Percentiles rank a stretch among this genome's conserved stretches.
phyloP scores from a whole-genome alignment of 2,113 vertebrate genomes.

The Lethenteron reissneri region DNA sequence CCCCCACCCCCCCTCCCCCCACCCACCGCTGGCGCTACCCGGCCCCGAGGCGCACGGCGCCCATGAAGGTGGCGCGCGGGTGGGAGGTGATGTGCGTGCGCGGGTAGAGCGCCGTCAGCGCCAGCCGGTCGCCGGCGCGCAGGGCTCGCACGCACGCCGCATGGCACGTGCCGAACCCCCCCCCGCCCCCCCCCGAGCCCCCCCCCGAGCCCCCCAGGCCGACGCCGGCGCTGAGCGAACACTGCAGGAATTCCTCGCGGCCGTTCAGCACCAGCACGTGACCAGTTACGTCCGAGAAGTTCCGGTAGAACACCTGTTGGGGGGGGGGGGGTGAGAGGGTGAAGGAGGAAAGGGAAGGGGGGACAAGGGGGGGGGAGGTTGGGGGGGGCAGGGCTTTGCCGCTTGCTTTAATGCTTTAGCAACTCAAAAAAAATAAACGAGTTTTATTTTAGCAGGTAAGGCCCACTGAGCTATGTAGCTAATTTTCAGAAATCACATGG shows the following conservation, averaged over 20 bases:
- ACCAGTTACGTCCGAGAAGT: not conserved
- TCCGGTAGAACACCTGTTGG: not conserved
- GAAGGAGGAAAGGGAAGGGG: no score
- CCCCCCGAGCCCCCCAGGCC: not conserved
- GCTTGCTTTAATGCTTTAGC: no score
- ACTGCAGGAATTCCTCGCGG: not conserved
- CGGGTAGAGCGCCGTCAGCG: not conserved
- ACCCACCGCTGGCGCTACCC: no score
- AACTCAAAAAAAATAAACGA: no score
- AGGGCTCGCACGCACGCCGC: not conserved
- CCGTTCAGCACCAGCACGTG: not conserved
- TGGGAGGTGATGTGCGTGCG: not conserved
- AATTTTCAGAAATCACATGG: no score
- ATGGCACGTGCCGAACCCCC: not conserved
- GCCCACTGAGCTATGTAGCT: no score
- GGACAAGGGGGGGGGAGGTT: no score
- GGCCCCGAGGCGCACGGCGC: not conserved
- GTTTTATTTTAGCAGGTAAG: no score
- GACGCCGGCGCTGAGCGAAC: not conserved
- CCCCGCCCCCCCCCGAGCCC: not conserved
- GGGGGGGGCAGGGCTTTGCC: no score
- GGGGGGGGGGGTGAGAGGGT: not conserved
- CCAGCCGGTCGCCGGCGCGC: slow-evolving; percentile 5
- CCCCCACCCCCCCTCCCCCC: no score
- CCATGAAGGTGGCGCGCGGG: slow-evolving; percentile 3